Conservation (phyloP, 2,888 invertebrate species). For the Torymus texanus region DNA sequence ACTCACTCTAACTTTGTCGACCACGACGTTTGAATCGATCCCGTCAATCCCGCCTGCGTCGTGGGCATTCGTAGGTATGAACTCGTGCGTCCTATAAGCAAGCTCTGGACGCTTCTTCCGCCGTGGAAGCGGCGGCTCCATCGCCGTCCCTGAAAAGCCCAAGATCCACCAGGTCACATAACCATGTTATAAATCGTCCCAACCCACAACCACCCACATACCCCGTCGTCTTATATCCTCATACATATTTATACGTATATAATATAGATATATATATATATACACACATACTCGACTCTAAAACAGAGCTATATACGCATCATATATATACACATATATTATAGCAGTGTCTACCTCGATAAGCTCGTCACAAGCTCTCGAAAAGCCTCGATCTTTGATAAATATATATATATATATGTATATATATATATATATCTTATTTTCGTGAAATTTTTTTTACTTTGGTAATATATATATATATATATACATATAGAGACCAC, state of each 20-base stretch:
- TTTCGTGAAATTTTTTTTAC: too few relatives aligned
- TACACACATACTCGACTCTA: too few relatives aligned
- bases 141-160: constrained; percentile 75
- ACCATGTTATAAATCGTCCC: not conserved
- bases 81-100: constrained; percentile 90
- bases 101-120: constrained; percentile 93
- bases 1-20: constrained; percentile 82
- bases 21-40: constrained; percentile 78
- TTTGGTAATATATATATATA: too few relatives aligned
- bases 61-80: constrained; percentile 77
- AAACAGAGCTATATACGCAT: not conserved
- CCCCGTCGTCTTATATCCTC: not conserved
- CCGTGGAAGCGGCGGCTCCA: constrained; percentile 90
- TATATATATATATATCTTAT: not conserved
- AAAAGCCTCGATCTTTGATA: constrained; percentile 13
- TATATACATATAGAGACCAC: not conserved
- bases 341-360: constrained; percentile 39
- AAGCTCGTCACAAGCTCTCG: constrained; percentile 32
- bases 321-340: not conserved
- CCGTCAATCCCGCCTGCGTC: constrained; percentile 78
- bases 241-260: too few relatives aligned
- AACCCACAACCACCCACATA: not conserved
- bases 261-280: too few relatives aligned
- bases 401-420: too few relatives aligned
- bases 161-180: not conserved